phyloP scores from a whole-genome alignment of 2,888 invertebrate genomes.

The Boloria selene region DNA sequence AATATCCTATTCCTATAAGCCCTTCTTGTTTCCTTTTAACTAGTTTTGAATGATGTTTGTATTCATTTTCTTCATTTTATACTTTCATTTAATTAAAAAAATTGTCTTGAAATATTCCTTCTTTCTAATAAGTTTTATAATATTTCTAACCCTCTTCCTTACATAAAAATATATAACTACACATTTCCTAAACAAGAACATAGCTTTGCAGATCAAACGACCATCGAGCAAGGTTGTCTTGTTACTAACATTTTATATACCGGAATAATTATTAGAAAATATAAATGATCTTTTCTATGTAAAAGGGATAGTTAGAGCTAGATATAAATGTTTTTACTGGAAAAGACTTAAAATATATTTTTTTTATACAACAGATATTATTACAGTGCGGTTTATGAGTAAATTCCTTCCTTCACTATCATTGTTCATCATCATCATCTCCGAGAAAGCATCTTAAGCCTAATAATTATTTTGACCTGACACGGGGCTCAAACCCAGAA shows the following conservation, averaged over 20 bases:
- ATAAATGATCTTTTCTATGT: slow-evolving; percentile 20
- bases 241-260: slow-evolving; percentile 22
- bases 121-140: slow-evolving; percentile 21
- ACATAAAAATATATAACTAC: slow-evolving; percentile 13
- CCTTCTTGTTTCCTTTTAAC: too few relatives aligned
- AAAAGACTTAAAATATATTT: slow-evolving; percentile 11
- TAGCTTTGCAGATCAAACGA: slow-evolving; percentile 26
- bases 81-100: too few relatives aligned
- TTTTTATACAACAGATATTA: too few relatives aligned
- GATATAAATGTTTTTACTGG: slow-evolving; percentile 27
- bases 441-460: too few relatives aligned
- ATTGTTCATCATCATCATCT: too few relatives aligned
- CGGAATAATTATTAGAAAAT: slow-evolving; percentile 23
- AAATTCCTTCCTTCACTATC: too few relatives aligned
- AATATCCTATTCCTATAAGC: too few relatives aligned
- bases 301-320: slow-evolving; percentile 16
- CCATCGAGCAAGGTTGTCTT: slow-evolving; percentile 27
- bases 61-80: too few relatives aligned
- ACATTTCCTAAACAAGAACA: slow-evolving; percentile 20
- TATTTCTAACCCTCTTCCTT: slow-evolving; percentile 33
- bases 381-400: too few relatives aligned
- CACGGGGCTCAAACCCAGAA: too few relatives aligned
- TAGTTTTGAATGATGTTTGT: too few relatives aligned
- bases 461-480: too few relatives aligned
- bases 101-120: slow-evolving; percentile 14